These are phyloP conservation scores for Propsilocerus akamusi DNA, from an alignment of 1,140 invertebrate species.

Conservation along the genomic window DNA sequence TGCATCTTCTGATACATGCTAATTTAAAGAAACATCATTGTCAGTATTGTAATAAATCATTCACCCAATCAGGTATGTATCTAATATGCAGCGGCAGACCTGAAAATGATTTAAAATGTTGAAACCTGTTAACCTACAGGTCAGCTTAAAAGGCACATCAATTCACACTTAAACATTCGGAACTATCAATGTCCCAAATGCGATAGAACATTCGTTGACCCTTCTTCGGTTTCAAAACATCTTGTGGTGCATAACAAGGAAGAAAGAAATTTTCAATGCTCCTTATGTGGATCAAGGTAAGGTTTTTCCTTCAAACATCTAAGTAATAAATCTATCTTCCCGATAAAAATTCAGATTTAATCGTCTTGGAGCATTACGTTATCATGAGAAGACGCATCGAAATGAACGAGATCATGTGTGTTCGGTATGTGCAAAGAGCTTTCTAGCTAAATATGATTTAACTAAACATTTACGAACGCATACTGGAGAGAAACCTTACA, in stretches of 20 bases:
- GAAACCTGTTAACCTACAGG: background rate
- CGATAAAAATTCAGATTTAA: no score
- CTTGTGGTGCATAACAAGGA: background rate
- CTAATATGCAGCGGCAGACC: no score
- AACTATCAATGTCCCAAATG: background rate
- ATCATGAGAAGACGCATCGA: background rate
- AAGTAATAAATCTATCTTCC: no score
- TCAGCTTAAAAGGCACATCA: background rate
- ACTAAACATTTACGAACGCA: background rate
- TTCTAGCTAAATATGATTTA: background rate
- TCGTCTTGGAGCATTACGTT: background rate
- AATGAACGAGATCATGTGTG: background rate
- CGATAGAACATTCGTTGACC: background rate
- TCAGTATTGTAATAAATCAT: background rate
- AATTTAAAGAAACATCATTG: background rate
- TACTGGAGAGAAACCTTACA: background rate
- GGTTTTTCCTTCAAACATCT: no score
- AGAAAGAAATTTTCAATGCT: background rate
- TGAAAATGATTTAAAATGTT: background rate
- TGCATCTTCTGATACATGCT: background rate
- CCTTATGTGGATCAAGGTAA: background rate
- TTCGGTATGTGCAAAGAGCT: background rate
- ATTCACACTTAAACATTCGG: background rate
- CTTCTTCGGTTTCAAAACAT: background rate
- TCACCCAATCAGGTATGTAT: background rate